Base-by-base conservation (phyloP, 1,140 invertebrate genomes). In the Bombus superbus region DNA sequence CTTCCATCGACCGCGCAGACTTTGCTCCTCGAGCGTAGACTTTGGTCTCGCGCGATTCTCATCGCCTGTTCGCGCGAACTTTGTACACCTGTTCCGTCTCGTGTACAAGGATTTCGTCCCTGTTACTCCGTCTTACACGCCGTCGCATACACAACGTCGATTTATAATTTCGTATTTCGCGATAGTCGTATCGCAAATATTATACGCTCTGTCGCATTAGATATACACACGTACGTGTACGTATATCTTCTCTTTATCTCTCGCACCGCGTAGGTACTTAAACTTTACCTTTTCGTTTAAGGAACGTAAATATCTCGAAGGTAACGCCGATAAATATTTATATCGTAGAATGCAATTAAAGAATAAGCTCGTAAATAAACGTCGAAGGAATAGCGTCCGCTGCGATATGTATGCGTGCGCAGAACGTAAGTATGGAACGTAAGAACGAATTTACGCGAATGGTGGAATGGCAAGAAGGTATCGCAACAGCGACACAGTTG, bases 11-110 rank as follows among this genome's bases (percentile, higher is more conserved):
- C 85, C 28, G 53, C 38, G n/a, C 47, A 89, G 88, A 89, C 88
- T 89, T 90, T 89, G 89, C 85, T 87, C 85, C 66, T 64, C 40
- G 32, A 28, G 15, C 40, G 25, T 38, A 81, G 88, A 87, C 78
- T 87, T 89, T 68, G 81, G 28, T 86, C 85, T 77, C n/a, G 66
- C 76, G 32, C 18, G 68, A 35, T 69, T 79, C 83, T 64, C 44
- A 35, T 18, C 47, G 74, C 28, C 4, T 18, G 10, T n/a, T 11
- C 9, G 10, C 44, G 32, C 35, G 28, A 66, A 15, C 5, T 15
- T 80, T 44, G 5, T 68, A 69, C 76, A 80, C 40, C 66, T 85
- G 53, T 80, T 53, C 6, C 40, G 2, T 10, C 11, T 10, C 28
- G 13, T 5, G 4, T 18, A 9, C 57, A 38, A 59, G 25, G 40